A percentile compares a stretch with the other conserved stretches of the same genome.
Conservation (phyloP, 2,888 invertebrate genomes). For the Rhogogaster chlorosoma region DNA sequence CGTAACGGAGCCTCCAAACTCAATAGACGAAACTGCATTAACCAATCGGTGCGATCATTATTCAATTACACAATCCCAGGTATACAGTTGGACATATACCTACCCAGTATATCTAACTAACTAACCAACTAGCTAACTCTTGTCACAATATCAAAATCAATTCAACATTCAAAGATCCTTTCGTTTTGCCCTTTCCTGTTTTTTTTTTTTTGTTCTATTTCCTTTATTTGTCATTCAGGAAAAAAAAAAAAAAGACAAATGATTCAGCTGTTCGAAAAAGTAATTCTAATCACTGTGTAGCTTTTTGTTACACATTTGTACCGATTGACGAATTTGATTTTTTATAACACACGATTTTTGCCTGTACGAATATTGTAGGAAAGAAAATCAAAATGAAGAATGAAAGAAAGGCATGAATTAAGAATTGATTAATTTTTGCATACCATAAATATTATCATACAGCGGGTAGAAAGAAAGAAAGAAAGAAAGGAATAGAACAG, state of each 20-base stretch:
- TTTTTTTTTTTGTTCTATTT: background rate
- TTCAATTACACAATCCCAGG: slow-evolving; percentile 29
- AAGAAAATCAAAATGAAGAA: background rate
- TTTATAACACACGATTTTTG: background rate
- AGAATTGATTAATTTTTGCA: background rate
- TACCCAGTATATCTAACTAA: background rate
- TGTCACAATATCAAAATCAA: background rate
- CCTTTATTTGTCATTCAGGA: background rate
- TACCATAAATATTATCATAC: background rate
- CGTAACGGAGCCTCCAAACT: slow-evolving; percentile 35
- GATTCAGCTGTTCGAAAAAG: too few relatives aligned
- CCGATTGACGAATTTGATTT: background rate
- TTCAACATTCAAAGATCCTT: background rate
- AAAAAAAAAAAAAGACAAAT: background rate
- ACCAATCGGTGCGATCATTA: slow-evolving; percentile 34
- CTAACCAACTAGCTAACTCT: background rate
- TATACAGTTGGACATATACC: background rate
- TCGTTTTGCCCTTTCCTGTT: too few relatives aligned
- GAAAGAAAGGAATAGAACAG: background rate
- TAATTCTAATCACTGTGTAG: too few relatives aligned
- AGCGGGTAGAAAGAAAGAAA: background rate
- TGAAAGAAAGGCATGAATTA: background rate
- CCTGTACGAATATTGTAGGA: background rate
- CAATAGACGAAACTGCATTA: slow-evolving; percentile 39
- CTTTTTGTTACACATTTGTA: too few relatives aligned